Base-by-base conservation (phyloP, 2,113 vertebrate species). In the Ptychochromis oligacanthus region DNA sequence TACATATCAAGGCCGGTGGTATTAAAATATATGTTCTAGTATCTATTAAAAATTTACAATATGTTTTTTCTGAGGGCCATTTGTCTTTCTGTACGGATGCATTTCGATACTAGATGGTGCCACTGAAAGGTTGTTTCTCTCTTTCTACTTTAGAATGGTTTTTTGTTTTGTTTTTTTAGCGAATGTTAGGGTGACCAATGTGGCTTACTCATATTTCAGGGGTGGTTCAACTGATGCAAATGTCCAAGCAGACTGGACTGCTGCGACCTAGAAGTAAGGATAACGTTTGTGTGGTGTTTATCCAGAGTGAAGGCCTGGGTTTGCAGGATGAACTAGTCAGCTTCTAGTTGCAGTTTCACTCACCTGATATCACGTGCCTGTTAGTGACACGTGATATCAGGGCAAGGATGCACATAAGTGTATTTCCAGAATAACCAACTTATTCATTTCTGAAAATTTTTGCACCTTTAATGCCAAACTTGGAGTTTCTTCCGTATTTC, bases 401-500 rank as follows among this genome's bases (percentile, higher is more conserved):
- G 67, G 67, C 31, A 31, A 72, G 46, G 26, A 72, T n/a, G 67
- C 18, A 72, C 46, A 49, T 46, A 17, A 43, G 62, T 17, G 40
- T 14, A 49, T 67, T 49, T 28, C 64, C 26, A 49, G 40, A 49
- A 67, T 49, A 49, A 67, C 17, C 22, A 54, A 26, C 24, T 72
- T 34, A 72, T 18, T 34, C 7, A 11, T 8, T 28, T 18, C 38
- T 43, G 28, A 74, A 80, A 65, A 61, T 10, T 0, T 17, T 13
- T 94, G 96, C 96, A 99, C 98, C 98, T 97, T 99, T 99, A 93
- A 99, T 96, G 46, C 98, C 98, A 96, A 99, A 99, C 91, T 99
- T 99, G 74, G 98, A 97, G 85, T 97, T 98, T 89, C 97, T 97
- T 94, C 98, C 98, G 87, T 98, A 97, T 93, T 98, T 99, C 80